phyloP scores from a whole-genome alignment of 2,113 vertebrate genomes.

The Marcusenius ussheri region DNA sequence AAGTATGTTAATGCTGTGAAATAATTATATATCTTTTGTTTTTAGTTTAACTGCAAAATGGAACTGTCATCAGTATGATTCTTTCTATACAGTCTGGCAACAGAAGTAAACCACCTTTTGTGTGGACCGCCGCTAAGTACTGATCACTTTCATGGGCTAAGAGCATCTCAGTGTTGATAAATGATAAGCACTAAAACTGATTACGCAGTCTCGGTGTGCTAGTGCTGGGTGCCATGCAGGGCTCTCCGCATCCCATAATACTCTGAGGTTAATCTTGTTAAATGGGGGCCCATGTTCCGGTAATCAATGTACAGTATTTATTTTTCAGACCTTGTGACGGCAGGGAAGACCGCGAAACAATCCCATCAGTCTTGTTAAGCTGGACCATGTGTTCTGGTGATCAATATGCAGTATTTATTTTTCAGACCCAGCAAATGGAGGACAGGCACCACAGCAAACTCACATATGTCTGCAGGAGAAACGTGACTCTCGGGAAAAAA shows the following conservation, averaged over 20 bases:
- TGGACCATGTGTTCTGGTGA: slow-evolving; percentile 10
- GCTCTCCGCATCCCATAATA: neutral
- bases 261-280: slow-evolving; percentile 16
- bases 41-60: neutral
- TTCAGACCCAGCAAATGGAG: neutral
- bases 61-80: neutral
- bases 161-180: neutral
- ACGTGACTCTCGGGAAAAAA: neutral
- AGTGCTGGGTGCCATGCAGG: neutral
- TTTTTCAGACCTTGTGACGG: slow-evolving; percentile 7
- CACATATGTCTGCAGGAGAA: neutral
- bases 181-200: slow-evolving; percentile 9
- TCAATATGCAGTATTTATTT: slow-evolving; percentile 6
- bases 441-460: neutral
- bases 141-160: neutral
- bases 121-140: neutral
- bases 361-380: neutral
- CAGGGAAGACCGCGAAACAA: neutral
- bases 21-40: neutral
- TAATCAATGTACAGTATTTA: neutral
- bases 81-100: neutral
- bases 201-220: neutral
- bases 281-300: slow-evolving; percentile 1
- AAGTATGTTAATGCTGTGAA: slow-evolving; percentile 1
- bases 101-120: neutral